Percentiles rank a stretch among this genome's conserved stretches.
Evolutionary conservation across 1,140 invertebrate species (phyloP).

Genomic region (Philotrypesis tridentata): DNA sequence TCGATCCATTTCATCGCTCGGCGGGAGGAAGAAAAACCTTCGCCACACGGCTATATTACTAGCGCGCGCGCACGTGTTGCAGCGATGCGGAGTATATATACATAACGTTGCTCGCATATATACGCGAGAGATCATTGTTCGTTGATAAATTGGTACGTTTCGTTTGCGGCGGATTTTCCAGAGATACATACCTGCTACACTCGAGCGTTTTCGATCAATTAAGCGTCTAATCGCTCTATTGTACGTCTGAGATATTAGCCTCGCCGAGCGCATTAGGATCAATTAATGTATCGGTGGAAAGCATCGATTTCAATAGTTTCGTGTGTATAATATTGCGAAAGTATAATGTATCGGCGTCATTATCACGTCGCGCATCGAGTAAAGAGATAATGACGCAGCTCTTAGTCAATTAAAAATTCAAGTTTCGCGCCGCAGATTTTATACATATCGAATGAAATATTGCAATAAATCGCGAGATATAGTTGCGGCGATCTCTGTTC

Average conservation of each 20-base stretch:
- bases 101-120: conserved; percentile 19
- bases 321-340: neutral
- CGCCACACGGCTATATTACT: neutral
- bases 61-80: neutral
- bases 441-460: too few species aligned
- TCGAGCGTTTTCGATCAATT: conserved; percentile 26
- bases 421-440: too few species aligned
- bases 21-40: conserved; percentile 4
- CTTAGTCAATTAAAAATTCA: too few species aligned
- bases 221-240: conserved; percentile 24
- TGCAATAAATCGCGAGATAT: too few species aligned
- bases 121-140: conserved; percentile 31
- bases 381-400: too few species aligned
- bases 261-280: neutral
- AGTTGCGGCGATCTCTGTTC: too few species aligned
- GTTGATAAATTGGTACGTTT: conserved; percentile 36
- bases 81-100: neutral
- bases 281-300: neutral
- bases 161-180: neutral
- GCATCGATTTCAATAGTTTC: too few species aligned
- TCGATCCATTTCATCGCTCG: conserved; percentile 32
- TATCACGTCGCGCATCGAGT: neutral
- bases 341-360: too few species aligned
- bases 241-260: neutral
- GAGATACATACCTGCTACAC: too few species aligned